Percentiles rank a stretch among this genome's conserved stretches.
phyloP scores from a whole-genome alignment of 2,888 invertebrate species.

The Lasioglossum zephyrum region DNA sequence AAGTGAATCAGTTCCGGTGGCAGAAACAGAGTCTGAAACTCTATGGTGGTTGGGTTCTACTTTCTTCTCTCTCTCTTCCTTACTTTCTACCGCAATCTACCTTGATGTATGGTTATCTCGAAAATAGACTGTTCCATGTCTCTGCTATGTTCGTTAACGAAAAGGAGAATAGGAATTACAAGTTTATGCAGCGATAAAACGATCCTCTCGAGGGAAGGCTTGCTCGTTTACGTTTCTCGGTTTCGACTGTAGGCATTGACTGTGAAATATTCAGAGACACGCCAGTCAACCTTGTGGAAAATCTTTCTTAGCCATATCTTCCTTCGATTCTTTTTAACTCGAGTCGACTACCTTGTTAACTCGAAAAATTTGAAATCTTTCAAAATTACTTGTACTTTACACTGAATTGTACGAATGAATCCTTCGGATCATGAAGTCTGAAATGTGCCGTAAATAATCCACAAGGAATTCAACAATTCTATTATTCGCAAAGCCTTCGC shows the following conservation, averaged over 20 bases:
- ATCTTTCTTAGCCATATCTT: slow-evolving; percentile 50
- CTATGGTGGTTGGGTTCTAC: slow-evolving; percentile 24
- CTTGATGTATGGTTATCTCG: slow-evolving; percentile 23
- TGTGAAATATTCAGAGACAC: slow-evolving; percentile 65
- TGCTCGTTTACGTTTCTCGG: slow-evolving; percentile 39
- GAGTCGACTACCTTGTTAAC: slow-evolving; percentile 24
- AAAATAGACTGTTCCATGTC: slow-evolving; percentile 34
- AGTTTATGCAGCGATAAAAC: slow-evolving; percentile 46
- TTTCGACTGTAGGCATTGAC: slow-evolving; percentile 28
- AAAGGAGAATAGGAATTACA: slow-evolving; percentile 49
- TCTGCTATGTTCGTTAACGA: slow-evolving; percentile 31
- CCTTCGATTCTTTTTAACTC: slow-evolving; percentile 21
- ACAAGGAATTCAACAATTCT: background rate
- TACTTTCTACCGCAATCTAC: slow-evolving; percentile 51
- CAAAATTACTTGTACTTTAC: background rate
- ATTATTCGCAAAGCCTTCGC: background rate
- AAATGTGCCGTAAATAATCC: background rate
- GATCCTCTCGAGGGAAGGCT: slow-evolving; percentile 43
- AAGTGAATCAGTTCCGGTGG: slow-evolving; percentile 24
- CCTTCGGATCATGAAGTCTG: background rate
- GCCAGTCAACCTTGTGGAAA: slow-evolving; percentile 51
- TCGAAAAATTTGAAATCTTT: background rate
- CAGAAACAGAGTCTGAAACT: slow-evolving; percentile 52
- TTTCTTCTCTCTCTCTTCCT: slow-evolving; percentile 40
- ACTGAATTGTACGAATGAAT: background rate